Base-by-base conservation (phyloP, 2,113 vertebrate species). In the Pyxicephalus adspersus region DNA sequence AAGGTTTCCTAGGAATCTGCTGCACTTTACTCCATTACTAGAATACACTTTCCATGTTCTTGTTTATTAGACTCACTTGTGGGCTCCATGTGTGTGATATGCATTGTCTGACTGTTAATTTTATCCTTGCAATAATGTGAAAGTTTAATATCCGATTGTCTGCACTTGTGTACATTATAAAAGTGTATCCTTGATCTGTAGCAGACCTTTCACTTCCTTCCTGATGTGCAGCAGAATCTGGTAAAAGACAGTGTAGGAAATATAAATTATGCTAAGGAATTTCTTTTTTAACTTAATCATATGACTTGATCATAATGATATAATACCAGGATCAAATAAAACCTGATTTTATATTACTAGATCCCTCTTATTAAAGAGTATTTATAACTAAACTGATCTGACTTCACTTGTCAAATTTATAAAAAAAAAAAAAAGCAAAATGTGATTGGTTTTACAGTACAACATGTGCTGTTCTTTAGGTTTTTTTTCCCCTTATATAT, bases 121-220 rank as follows among this genome's bases (percentile, higher is more conserved):
- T 64, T 65, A 55, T 45, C 68, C 19, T 55, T 18, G n/a, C 9
- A 73, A 55, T 55, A 81, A 73, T 81, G 54, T 65, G 57, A 80
- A 63, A 38, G 60, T 74, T 64, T 81, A 81, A 81, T 81, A 72
- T 81, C 68, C 68, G 68, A 72, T 72, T 65, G 57, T 63, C 78
- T 64, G 64, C 17, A 60, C 77, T n/a, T 79, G 77, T 79, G 54
- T 79, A 79, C 64, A 45, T 79, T 70, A 29, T 57, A 51, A 29
- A 31, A 20, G 26, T 64, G 60, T 73, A 74, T 81, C 79, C 68
- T 81, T 81, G 79, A 81, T 81, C 67, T 73, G 50, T 55, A 73
- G 74, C 79, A 81, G 79, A 81, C 79, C 50, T 54, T 31, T 23
- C 22, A 74, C 60, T 64, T 81, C 79, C 79, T 81, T 81, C 79